These are phyloP conservation scores for Chrysolina oricalcia DNA, from an alignment of 2,888 invertebrate genomes.

Conservation along the genomic window DNA sequence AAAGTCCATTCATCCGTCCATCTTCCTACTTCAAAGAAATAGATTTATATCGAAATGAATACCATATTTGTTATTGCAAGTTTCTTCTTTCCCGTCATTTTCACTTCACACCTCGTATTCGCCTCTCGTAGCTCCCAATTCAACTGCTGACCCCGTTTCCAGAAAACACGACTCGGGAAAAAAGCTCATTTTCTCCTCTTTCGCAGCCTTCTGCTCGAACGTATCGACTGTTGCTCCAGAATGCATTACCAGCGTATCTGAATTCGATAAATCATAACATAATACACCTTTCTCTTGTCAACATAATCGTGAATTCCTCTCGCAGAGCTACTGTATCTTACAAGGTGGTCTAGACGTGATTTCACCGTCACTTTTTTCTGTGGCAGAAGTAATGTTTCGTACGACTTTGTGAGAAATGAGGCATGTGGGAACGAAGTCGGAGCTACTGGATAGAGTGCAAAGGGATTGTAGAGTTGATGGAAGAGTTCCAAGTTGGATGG, in stretches of 20 bases:
- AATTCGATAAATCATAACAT: conserved; percentile 33
- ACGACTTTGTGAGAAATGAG: neutral
- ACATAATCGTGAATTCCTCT: conserved; percentile 25
- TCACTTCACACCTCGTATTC: neutral
- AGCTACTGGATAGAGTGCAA: no score
- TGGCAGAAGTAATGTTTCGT: neutral
- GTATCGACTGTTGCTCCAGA: conserved; percentile 16
- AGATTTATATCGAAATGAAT: no score
- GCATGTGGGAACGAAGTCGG: neutral
- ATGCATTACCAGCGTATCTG: conserved; percentile 13
- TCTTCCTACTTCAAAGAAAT: no score
- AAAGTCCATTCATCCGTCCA: no score
- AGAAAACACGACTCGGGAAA: neutral
- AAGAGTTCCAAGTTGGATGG: no score
- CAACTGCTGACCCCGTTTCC: neutral
- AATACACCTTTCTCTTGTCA: conserved; percentile 33
- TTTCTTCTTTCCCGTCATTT: no score
- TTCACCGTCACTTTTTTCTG: neutral
- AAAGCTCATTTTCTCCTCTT: neutral
- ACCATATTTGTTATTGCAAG: no score
- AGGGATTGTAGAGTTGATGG: no score
- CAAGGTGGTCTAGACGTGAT: conserved; percentile 29
- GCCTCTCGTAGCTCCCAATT: neutral
- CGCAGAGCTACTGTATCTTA: conserved; percentile 14
- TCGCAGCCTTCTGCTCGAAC: neutral